Evolutionary conservation across 2,888 invertebrate species (phyloP), one percentile per base, ranked within the genome.

Genomic region (Tinea pellionella): DNA sequence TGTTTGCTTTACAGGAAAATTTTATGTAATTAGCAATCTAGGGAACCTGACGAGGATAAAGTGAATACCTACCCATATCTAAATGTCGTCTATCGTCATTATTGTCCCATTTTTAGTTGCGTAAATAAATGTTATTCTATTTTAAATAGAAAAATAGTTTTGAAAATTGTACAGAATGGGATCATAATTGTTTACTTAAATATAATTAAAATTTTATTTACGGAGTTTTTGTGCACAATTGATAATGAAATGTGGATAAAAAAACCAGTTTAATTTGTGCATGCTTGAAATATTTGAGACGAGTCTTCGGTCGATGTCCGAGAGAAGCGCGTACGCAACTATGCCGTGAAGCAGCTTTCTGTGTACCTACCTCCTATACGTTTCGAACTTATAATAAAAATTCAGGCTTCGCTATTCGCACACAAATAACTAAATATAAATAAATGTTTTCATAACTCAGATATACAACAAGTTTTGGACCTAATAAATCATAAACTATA

Each of bases 191-290:
- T 24, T 24, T 24, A 24, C 24, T 24, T 24, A 24, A n/a, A 37
- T 47, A 16, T 47, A 47, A 16, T 47, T 16, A 15, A 15, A 42
- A 60, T 61, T 61, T 62, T 63, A 60, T 62, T 63, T 55, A 72
- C 70, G 77, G 75, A 78, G 74, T 80, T 79, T 78, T 79, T 74
- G 76, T 80, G 78, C 77, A 78, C 78, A 83, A 75, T 76, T 78
- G 72, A 77, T 79, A 77, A 76, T 77, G 74, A 75, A 73, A 77
- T 77, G 75, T 75, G 72, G 77, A 79, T 74, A 78, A 77, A 76
- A 77, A 86, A 59, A 85, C 85, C 83, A 74, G 85, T 85, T 85
- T 84, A 83, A 85, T 84, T 84, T 84, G 84, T 81, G 80, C 85
- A 85, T 85, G 78, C 80, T 84, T 84, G 78, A 78, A 80, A 85